Evolutionary conservation across 1,140 invertebrate species (phyloP), one percentile per base, ranked within the genome.

Genomic region (Caenorhabditis elegans): DNA sequence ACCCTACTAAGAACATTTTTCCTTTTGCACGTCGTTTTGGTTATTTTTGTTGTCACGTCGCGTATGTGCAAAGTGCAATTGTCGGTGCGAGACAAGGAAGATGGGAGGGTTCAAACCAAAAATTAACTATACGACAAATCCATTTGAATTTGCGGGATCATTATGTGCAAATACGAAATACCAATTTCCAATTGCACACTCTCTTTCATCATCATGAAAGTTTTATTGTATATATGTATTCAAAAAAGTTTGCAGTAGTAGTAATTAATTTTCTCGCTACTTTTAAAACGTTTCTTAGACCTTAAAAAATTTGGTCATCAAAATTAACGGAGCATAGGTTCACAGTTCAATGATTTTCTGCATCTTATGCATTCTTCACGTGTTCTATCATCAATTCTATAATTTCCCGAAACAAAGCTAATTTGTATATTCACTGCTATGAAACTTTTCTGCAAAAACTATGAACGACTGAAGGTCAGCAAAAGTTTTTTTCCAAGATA

Each of bases 1-100:
- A 39, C n/a, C n/a, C 4, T 5, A 13, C n/a, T 19, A 19, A 70
- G 60, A 70, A 39, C 60, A 39, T 70, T n/a, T 70, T 19, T 0
- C 26, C 17, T 70, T 70, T 43, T 70, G 60, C 60, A 70, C 60
- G 60, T 70, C 60, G 60, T 43, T 70, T 70, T 70, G 60, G 8
- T 31, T 43, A 39, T 70, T 70, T 39, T 70, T 70, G 31, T 39
- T 22, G 60, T 70, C 60, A 22, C 34, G 60, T 43, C 60, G 39
- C 34, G 34, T n/a, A 6, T 6, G 34, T 13, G n/a, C 19, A 70
- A 70, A 70, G 60, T 70, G 60, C 60, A 70, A 11, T 31, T 43
- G 34, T 70, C n/a, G n/a, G n/a, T n/a, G n/a, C n/a, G 2, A 39
- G 22, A 34, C n/a, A 34, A 11, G 1, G 34, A n/a, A 24, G 10